Evolutionary conservation across 1,140 invertebrate species (phyloP), one percentile per base, ranked within the genome.

Genomic region (Drosophila chauvacae): DNA sequence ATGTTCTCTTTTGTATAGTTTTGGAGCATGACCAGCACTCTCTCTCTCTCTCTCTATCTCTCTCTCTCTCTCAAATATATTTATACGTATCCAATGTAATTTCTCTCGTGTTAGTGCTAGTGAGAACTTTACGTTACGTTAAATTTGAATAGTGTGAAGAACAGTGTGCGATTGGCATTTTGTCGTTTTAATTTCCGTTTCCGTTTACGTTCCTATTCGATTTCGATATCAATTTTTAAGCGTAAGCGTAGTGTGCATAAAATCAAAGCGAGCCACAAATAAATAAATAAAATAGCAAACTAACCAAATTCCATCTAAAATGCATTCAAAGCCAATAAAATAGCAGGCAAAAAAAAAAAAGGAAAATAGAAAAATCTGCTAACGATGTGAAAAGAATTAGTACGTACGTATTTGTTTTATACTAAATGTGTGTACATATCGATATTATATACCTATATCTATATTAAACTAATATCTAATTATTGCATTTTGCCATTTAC

Each of bases 401-500:
- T 88, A 77, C 81, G 77, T 80, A 80, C 75, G 83, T 87, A 87
- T 87, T 87, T 87, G 83, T 87, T 87, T 71, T 77, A 86, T 87
- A 88, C 83, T 88, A 84, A 90, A 91, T 82, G 86, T 91, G 84
- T 90, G 82, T 91, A 91, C 77, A 90, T 90, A 90, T 82, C 77
- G 81, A 85, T 90, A 85, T 85, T 90, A 87, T 80, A 85, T 77
- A 84, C 85, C 90, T 87, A 91, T 91, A 90, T 91, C 66, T 87
- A 87, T 87, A 81, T 81, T 91, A 91, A 83, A 84, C 86, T 86
- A 87, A 88, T 91, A 90, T 86, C 84, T 91, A 90, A 92, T 91
- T 92, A 92, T 91, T 92, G 91, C 91, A 92, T 92, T 92, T 92
- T 92, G 91, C 87, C 90, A 91, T 91, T 91, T 92, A 91, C 81